phyloP scores from a whole-genome alignment of 2,888 invertebrate species.

The Drosophila anomalata region DNA sequence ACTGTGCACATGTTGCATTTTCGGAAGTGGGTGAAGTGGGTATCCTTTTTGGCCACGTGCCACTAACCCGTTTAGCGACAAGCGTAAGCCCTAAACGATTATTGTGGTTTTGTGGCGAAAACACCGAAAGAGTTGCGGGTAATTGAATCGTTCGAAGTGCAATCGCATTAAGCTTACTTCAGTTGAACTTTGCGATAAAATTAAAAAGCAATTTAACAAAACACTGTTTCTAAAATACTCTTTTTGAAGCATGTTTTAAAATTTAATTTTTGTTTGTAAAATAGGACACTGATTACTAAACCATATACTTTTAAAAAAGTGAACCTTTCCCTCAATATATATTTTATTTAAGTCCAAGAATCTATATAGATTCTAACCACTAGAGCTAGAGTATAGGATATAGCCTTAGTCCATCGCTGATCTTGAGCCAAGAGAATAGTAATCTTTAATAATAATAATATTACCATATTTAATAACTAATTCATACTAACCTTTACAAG shows the following conservation, averaged over 20 bases:
- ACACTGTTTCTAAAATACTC: not conserved
- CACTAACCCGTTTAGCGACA: constrained; percentile 73
- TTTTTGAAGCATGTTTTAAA: not conserved
- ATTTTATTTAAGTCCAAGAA: no score
- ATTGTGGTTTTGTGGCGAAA: constrained; percentile 60
- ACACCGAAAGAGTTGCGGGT: constrained; percentile 61
- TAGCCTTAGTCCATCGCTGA: no score
- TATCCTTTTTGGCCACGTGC: constrained; percentile 57
- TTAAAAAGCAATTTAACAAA: constrained; percentile 23
- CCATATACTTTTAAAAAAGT: no score
- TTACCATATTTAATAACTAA: not conserved
- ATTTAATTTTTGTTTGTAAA: not conserved
- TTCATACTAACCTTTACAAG: constrained; percentile 2
- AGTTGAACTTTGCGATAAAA: constrained; percentile 45
- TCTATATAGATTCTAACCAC: no score
- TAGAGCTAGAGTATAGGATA: no score
- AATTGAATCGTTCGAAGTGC: constrained; percentile 45
- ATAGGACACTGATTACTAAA: not conserved
- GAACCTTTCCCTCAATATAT: no score
- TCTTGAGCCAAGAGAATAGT: no score
- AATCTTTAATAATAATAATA: no score
- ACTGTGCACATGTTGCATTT: constrained; percentile 65
- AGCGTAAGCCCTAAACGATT: constrained; percentile 69
- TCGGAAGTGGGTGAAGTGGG: constrained; percentile 43
- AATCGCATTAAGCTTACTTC: constrained; percentile 48